These are phyloP conservation scores for Aphelocoma coerulescens DNA, from an alignment of 2,113 vertebrate genomes.

Conservation along the genomic window DNA sequence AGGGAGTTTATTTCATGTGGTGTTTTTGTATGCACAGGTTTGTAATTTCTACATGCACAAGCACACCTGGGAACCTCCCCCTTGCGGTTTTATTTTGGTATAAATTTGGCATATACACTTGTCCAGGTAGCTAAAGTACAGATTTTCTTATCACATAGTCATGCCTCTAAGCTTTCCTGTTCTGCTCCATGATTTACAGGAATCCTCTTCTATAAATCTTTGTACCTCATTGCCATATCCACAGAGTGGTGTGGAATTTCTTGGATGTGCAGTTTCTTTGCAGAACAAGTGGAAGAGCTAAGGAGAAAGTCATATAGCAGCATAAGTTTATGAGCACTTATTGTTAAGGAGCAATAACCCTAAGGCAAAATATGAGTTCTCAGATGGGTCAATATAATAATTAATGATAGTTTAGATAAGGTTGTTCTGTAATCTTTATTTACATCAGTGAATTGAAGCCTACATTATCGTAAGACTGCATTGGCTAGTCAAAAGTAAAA, in stretches of 20 bases:
- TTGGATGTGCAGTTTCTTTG: not conserved
- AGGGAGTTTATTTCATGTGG: not conserved
- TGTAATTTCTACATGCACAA: not conserved
- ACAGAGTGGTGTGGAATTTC: not conserved
- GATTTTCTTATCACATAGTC: not conserved
- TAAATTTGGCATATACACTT: not conserved
- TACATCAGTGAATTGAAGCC: not conserved
- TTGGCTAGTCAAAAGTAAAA: not conserved
- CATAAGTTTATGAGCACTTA: not conserved
- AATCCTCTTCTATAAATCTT: not conserved
- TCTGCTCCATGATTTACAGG: not conserved
- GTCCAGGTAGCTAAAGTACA: not conserved
- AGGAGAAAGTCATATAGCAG: not conserved
- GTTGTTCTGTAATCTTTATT: not conserved
- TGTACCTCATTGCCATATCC: not conserved
- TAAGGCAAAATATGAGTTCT: not conserved
- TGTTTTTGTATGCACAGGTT: not conserved
- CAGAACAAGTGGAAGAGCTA: not conserved
- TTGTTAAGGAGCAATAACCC: not conserved
- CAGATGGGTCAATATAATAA: not conserved
- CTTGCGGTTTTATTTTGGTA: not conserved
- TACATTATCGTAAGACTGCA: not conserved
- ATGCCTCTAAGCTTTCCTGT: not conserved
- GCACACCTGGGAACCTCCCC: not conserved
- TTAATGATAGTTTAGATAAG: not conserved